Percentiles rank a stretch among this genome's conserved stretches.
Evolutionary conservation across 2,113 vertebrate genomes (phyloP).

Genomic region (Oryzias woworae): DNA sequence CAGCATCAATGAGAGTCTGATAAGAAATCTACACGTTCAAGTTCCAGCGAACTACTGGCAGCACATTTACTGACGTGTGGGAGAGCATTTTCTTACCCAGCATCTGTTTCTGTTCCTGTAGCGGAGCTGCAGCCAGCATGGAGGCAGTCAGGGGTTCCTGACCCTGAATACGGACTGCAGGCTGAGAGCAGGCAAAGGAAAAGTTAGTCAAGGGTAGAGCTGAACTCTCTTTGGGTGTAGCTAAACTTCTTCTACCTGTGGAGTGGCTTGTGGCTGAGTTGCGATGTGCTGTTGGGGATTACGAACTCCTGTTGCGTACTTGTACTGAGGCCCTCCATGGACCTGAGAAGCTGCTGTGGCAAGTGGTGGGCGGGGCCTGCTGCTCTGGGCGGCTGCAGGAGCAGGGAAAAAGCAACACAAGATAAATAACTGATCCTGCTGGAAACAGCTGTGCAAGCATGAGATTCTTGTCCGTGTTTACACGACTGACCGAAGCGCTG

Average conservation of each 20-base stretch:
- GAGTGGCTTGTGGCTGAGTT: slow-evolving; percentile 85
- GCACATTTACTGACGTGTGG: background rate
- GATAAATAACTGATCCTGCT: background rate
- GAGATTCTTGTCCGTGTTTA: background rate
- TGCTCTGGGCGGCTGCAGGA: slow-evolving; percentile 77
- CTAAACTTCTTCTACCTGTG: slow-evolving; percentile 87
- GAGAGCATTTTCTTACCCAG: slow-evolving; percentile 80
- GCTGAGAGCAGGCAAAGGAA: slow-evolving; percentile 63
- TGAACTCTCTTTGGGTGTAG: background rate
- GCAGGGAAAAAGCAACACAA: background rate
- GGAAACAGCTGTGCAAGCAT: background rate
- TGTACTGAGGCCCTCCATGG: slow-evolving; percentile 91
- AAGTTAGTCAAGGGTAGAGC: background rate
- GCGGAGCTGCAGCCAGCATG: slow-evolving; percentile 95
- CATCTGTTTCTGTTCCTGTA: slow-evolving; percentile 99
- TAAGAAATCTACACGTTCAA: background rate
- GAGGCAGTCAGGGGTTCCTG: slow-evolving; percentile 97
- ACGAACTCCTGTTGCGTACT: slow-evolving; percentile 89
- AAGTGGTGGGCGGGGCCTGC: slow-evolving; percentile 83
- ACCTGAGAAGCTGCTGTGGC: slow-evolving; percentile 82
- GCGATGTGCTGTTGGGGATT: slow-evolving; percentile 92
- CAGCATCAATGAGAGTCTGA: background rate
- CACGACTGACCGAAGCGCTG: slow-evolving; percentile 89
- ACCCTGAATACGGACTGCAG: slow-evolving; percentile 95
- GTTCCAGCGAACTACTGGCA: background rate